Evolutionary conservation across 2,888 invertebrate genomes (phyloP), one percentile per base, ranked within the genome.

Genomic region (Cetonia aurata): DNA sequence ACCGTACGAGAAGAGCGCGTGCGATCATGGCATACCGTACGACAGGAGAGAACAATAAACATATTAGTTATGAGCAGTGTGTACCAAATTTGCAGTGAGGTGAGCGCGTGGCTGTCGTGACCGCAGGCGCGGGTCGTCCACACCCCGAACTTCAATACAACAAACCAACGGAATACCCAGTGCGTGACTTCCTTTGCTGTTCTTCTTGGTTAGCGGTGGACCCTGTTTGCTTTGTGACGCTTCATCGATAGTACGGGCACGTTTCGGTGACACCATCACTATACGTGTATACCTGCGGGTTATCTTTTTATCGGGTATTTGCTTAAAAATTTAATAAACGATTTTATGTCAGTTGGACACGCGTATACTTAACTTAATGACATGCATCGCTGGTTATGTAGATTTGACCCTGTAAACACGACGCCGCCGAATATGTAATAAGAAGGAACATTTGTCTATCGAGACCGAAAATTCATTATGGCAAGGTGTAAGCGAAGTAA

Each of bases 81-180:
- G 75, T 78, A 62, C 62, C 62, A 62, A 78, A 77, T 78, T 78
- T 77, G 77, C 77, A 76, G 77, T 76, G 75, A 77, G 77, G 77
- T 78, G 77, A 73, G 77, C 77, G 73, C 76, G 75, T 77, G 76
- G 74, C 62, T 50, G 62, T 78, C 77, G 77, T 78, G 78, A 77
- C 78, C 71, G 70, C 66, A 71, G 67, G 75, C 75, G 71, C 73
- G 75, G 76, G 73, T 75, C 75, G 73, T 75, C 77, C 77, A 77
- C 76, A 67, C 73, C 74, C 62, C 62, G 62, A 62, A 48, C 62
- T 50, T 48, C 37, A 62, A 62, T 62, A 33, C 62, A 25, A 25
- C 25, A 50, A 62, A 62, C 50, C 62, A 62, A 62, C 50, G 62
- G 62, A 62, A 62, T 50, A 50, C 48, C 73, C 74, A 71, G 57